Percentiles rank a stretch among this genome's conserved stretches.
phyloP scores from a whole-genome alignment of 1,140 invertebrate genomes.

The Drosophila lini region DNA sequence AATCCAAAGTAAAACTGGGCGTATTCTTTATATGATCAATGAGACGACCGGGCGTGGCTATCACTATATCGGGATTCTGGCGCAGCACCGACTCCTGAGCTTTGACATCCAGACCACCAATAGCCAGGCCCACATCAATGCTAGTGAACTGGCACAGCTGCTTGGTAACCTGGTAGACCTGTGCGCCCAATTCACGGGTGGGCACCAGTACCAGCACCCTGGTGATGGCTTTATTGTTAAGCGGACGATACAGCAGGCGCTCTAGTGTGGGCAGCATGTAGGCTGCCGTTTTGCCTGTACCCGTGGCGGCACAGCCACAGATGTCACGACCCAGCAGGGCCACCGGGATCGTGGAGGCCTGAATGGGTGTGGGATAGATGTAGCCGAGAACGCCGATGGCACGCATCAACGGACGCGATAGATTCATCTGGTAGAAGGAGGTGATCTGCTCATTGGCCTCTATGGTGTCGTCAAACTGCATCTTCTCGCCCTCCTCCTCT shows the following conservation, averaged over 20 bases:
- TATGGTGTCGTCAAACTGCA: slow-evolving; percentile 91
- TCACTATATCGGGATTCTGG: slow-evolving; percentile 97
- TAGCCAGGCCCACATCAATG: slow-evolving; percentile 92
- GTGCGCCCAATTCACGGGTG: slow-evolving; percentile 97
- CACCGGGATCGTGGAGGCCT: slow-evolving; percentile 96
- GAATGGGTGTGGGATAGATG: slow-evolving; percentile 97
- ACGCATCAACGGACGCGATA: slow-evolving; percentile 94
- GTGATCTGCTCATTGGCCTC: slow-evolving; percentile 88
- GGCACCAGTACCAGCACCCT: slow-evolving; percentile 97
- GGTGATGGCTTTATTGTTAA: slow-evolving; percentile 88
- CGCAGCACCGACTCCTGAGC: slow-evolving; percentile 94
- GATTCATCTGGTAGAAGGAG: slow-evolving; percentile 96
- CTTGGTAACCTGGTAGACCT: slow-evolving; percentile 96
- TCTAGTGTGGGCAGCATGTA: slow-evolving; percentile 99
- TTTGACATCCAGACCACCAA: slow-evolving; percentile 97
- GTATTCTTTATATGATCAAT: slow-evolving; percentile 91
- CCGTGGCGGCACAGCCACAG: slow-evolving; percentile 90
- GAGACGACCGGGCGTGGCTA: slow-evolving; percentile 98
- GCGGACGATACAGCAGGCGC: slow-evolving; percentile 92
- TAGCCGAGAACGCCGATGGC: slow-evolving; percentile 95
- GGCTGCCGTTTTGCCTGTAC: slow-evolving; percentile 99
- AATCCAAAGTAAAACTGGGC: slow-evolving; percentile 94
- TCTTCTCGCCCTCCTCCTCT: slow-evolving; percentile 86
- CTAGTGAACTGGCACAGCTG: slow-evolving; percentile 95
- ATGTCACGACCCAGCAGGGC: slow-evolving; percentile 90